Percentiles rank a stretch among this genome's conserved stretches.
phyloP scores from a whole-genome alignment of 2,888 invertebrate species.

The Nomada fabriciana region DNA sequence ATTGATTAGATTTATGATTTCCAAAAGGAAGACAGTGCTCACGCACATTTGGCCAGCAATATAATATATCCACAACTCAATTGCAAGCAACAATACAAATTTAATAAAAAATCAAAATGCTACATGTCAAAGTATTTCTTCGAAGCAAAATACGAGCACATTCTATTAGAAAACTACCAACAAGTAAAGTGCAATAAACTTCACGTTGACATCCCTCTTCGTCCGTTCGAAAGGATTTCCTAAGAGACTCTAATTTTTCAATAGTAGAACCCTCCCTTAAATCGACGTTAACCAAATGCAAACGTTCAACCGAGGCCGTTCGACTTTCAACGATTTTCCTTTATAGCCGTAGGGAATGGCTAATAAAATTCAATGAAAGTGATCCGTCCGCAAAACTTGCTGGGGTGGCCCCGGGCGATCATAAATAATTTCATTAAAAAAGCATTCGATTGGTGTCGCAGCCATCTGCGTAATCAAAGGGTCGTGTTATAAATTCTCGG shows the following conservation, averaged over 20 bases:
- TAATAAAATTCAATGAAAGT: conserved; percentile 46
- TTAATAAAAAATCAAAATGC: too few species aligned
- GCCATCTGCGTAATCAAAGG: conserved; percentile 26
- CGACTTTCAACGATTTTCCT: conserved; percentile 19
- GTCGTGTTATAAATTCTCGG: conserved; percentile 45
- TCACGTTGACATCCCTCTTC: too few species aligned
- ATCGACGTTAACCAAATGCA: neutral
- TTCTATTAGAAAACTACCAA: too few species aligned
- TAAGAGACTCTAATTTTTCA: too few species aligned
- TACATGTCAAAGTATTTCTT: too few species aligned
- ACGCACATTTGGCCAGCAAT: neutral
- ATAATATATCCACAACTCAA: neutral
- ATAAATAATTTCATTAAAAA: conserved; percentile 37
- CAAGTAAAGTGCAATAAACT: too few species aligned
- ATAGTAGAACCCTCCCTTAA: neutral
- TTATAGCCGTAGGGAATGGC: conserved; percentile 23
- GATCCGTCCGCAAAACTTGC: conserved; percentile 22
- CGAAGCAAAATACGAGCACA: too few species aligned
- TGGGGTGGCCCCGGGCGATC: conserved; percentile 1
- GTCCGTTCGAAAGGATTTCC: too few species aligned
- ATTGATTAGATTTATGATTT: too few species aligned
- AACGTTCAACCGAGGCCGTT: neutral
- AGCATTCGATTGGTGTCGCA: conserved; percentile 23
- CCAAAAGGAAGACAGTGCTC: too few species aligned
- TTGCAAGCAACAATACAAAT: too few species aligned